Percentiles rank a stretch among this genome's conserved stretches.
phyloP scores from a whole-genome alignment of 1,140 invertebrate species.

The Drosophila sucinea region DNA sequence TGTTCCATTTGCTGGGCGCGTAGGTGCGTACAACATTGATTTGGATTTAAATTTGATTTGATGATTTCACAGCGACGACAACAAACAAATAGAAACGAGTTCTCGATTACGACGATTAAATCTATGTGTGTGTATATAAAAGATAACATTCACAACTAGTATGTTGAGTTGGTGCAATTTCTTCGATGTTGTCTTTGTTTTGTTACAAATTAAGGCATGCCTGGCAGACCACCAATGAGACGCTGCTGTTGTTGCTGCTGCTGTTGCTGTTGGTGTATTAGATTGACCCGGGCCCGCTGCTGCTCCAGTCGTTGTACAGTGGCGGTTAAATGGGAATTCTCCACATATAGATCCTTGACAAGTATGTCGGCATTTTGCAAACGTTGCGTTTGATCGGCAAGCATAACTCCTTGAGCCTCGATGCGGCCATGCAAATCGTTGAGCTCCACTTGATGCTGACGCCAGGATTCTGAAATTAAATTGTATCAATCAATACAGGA shows the following conservation, averaged over 20 bases:
- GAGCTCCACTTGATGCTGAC: slow-evolving; percentile 86
- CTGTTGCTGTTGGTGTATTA: slow-evolving; percentile 78
- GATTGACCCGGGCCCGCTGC: slow-evolving; percentile 80
- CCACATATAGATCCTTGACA: slow-evolving; percentile 91
- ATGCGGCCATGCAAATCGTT: slow-evolving; percentile 85
- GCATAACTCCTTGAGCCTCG: slow-evolving; percentile 85
- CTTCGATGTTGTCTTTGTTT: slow-evolving; percentile 57
- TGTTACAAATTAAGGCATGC: slow-evolving; percentile 72
- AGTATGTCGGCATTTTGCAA: slow-evolving; percentile 89
- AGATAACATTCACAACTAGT: slow-evolving; percentile 53
- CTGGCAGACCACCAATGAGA: slow-evolving; percentile 60
- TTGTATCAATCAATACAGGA: background rate
- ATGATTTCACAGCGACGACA: slow-evolving; percentile 23
- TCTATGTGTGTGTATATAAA: slow-evolving; percentile 31
- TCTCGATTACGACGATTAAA: slow-evolving; percentile 26
- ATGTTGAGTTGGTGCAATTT: slow-evolving; percentile 39
- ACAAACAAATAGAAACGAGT: slow-evolving; percentile 30
- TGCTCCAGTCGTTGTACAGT: slow-evolving; percentile 87
- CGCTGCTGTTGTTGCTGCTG: slow-evolving; percentile 52
- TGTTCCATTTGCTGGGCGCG: slow-evolving; percentile 45
- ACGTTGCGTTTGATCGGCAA: slow-evolving; percentile 87
- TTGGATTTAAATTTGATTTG: slow-evolving; percentile 24
- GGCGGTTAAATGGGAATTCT: slow-evolving; percentile 89
- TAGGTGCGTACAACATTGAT: slow-evolving; percentile 50
- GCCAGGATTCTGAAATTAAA: slow-evolving; percentile 85